A percentile compares a stretch with the other conserved stretches of the same genome.
Evolutionary conservation across 2,888 invertebrate genomes (phyloP).

Genomic region (Bellardia bayeri): DNA sequence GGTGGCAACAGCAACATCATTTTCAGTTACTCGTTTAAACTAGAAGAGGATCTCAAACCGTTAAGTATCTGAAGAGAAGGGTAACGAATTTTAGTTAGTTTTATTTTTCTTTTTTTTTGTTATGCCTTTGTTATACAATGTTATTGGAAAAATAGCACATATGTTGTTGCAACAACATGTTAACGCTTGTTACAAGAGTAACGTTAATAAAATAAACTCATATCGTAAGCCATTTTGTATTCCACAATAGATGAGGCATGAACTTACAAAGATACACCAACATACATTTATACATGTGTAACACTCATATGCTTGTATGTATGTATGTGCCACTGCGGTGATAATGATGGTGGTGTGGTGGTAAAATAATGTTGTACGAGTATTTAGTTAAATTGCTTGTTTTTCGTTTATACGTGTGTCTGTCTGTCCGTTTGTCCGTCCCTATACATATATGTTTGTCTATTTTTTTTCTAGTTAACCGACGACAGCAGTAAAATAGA

Average conservation of each 20-base stretch:
- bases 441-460: not conserved
- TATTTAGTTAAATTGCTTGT: constrained; percentile 61
- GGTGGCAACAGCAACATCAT: constrained; percentile 14
- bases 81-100: constrained; percentile 63
- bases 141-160: constrained; percentile 72
- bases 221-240: constrained; percentile 73
- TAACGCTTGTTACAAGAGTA: constrained; percentile 74
- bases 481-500: constrained; percentile 72
- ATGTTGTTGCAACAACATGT: constrained; percentile 76
- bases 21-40: not conserved
- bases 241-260: constrained; percentile 17
- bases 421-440: constrained; percentile 11
- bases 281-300: constrained; percentile 14
- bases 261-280: constrained; percentile 2
- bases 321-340: not conserved
- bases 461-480: constrained; percentile 32
- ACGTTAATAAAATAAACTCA: constrained; percentile 55
- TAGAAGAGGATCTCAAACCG: constrained; percentile 53
- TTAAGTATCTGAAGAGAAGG: constrained; percentile 66
- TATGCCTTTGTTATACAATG: constrained; percentile 1
- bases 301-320: not conserved
- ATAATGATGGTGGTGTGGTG: constrained; percentile 31
- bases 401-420: constrained; percentile 9
- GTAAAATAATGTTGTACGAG: constrained; percentile 45
- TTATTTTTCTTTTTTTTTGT: not conserved